phyloP scores from a whole-genome alignment of 2,888 invertebrate species.

The Xestoiulus laeticollis region DNA sequence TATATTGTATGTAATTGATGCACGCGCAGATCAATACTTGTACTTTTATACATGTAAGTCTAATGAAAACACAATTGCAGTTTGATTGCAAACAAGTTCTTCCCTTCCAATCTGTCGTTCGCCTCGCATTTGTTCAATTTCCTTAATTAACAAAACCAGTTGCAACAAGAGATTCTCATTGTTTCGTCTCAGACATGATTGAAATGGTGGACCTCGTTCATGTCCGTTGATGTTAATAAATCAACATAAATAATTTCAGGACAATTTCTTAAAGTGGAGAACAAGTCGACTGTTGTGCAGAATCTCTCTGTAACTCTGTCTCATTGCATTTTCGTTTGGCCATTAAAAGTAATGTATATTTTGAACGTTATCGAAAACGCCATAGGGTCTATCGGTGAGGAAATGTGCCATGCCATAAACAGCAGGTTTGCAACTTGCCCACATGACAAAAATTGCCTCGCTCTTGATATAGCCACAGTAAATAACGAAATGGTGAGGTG shows the following conservation, averaged over 20 bases:
- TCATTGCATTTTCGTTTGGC: not conserved
- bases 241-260: not conserved
- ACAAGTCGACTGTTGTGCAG: not conserved
- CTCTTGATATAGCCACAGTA: not conserved
- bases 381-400: not conserved
- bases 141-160: not conserved
- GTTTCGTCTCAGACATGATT: not conserved
- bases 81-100: not conserved
- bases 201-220: too few species aligned
- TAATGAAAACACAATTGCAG: not conserved
- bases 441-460: not conserved
- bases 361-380: not conserved
- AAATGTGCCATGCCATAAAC: not conserved
- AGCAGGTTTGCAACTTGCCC: not conserved
- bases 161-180: not conserved
- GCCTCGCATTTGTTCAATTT: not conserved
- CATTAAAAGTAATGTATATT: not conserved
- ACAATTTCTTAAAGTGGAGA: not conserved
- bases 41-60: too few species aligned
- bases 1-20: too few species aligned
- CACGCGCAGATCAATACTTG: too few species aligned
- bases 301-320: not conserved
- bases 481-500: not conserved
- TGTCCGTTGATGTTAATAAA: not conserved
- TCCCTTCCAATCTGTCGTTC: not conserved